These are phyloP conservation scores for Bradypodion pumilum DNA, from an alignment of 2,797 vertebrate genomes.

Conservation along the genomic window DNA sequence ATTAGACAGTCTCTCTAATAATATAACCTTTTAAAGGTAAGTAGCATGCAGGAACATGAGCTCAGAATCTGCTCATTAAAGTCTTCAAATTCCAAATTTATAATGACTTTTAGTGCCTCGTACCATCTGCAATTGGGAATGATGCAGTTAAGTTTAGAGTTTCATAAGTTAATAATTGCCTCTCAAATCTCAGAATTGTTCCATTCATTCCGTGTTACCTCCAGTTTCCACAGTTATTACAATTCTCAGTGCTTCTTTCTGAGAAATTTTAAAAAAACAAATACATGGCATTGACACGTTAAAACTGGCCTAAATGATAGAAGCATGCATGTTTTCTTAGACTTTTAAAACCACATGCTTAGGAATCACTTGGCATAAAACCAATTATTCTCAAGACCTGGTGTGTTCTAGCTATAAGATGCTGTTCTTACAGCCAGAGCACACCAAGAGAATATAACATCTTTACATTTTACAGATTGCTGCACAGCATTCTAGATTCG, in stretches of 20 bases:
- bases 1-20: not conserved
- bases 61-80: not conserved
- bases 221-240: constrained; percentile 6
- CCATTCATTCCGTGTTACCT: not conserved
- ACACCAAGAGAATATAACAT: constrained; percentile 43
- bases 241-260: constrained; percentile 30
- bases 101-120: constrained; percentile 1
- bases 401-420: constrained; percentile 15
- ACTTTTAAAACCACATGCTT: not conserved
- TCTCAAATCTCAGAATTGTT: constrained; percentile 6
- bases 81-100: not conserved
- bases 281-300: constrained; percentile 9
- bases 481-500: constrained; percentile 58
- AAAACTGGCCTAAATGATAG: constrained; percentile 40
- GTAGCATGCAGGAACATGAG: not conserved
- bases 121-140: not conserved
- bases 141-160: constrained; percentile 2
- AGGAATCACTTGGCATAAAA: constrained; percentile 43
- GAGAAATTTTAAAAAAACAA: constrained; percentile 31
- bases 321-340: constrained; percentile 36
- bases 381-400: constrained; percentile 32
- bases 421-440: too few relatives aligned
- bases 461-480: constrained; percentile 63
- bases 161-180: not conserved
- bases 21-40: not conserved